Evolutionary conservation across 2,888 invertebrate species (phyloP), one percentile per base, ranked within the genome.

Genomic region (Slavum lentiscoides): DNA sequence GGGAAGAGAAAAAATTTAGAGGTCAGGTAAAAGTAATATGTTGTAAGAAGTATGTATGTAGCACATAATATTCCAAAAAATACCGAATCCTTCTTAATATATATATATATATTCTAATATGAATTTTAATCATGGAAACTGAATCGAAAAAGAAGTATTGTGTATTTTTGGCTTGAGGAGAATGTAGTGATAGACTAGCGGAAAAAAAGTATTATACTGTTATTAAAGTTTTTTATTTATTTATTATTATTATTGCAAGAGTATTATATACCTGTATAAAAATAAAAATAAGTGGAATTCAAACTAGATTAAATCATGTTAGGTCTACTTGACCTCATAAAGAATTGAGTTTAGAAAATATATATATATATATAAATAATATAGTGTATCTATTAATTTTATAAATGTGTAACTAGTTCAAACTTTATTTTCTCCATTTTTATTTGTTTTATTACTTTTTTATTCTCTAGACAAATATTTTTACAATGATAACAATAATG

Each of bases 71-170:
- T 66, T 37, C 62, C 37, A 7, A 17, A 23, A 66, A 55, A 55
- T 55, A 55, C n/a, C 4, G 2, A 55, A 74, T 55, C 55, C 55
- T 66, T 66, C 6, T 55, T 55, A 5, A 55, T 37, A 66, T 55
- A 74, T 39, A n/a, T 6, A 55, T 37, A 66, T 55, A 74, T 55
- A n/a, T 62, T 73, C 30, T 37, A 53, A 49, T 62, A 55, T 55
- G 74, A 74, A 74, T 21, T 74, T 67, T 74, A 66, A 55, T 74
- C 39, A 66, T 67, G 74, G 66, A 67, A 67, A 74, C 39, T 23
- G 39, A 58, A 74, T 58, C 23, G 66, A 74, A 66, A 58, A 8
- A 37, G 2, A 66, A 37, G 58, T 58, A 74, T 74, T 23, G 17
- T 58, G 58, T 74, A 66, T 66, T 74, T 53, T 74, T 66, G 21